Conservation (phyloP, 2,888 invertebrate genomes). For the Dermolepida albohirtum region DNA sequence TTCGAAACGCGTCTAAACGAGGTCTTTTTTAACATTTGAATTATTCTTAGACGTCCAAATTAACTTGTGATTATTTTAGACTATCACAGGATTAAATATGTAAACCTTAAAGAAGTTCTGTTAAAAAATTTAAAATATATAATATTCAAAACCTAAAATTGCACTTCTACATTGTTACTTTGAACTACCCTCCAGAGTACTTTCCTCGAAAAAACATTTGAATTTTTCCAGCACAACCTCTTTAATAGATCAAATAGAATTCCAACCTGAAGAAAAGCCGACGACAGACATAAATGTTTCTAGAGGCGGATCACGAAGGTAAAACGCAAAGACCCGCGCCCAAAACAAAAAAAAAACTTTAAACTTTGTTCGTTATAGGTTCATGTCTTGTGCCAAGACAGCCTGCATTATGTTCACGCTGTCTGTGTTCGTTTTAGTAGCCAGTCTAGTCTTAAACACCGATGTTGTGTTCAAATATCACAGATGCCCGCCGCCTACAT, state of each 20-base stretch:
- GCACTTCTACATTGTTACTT: too few relatives aligned
- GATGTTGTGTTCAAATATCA: conserved; percentile 21
- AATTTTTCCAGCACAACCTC: conserved; percentile 12
- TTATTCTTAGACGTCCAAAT: too few relatives aligned
- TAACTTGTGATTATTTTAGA: too few relatives aligned
- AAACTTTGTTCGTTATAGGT: conserved; percentile 1
- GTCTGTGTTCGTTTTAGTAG: conserved; percentile 24
- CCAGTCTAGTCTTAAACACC: conserved; percentile 30
- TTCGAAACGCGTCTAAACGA: too few relatives aligned
- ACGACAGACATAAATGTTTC: background rate
- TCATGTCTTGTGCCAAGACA: conserved; percentile 12
- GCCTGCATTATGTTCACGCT: conserved; percentile 22
- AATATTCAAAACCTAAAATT: too few relatives aligned
- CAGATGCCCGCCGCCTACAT: conserved; percentile 20
- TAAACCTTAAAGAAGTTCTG: too few relatives aligned
- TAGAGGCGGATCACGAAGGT: background rate
- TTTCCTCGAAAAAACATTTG: background rate
- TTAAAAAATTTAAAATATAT: too few relatives aligned
- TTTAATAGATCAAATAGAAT: conserved; percentile 14
- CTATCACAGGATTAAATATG: too few relatives aligned
- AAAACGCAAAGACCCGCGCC: too few relatives aligned
- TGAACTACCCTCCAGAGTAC: too few relatives aligned
- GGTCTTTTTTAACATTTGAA: too few relatives aligned
- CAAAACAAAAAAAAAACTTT: too few relatives aligned
- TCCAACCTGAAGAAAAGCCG: conserved; percentile 13